Evolutionary conservation across 2,797 vertebrate genomes (phyloP), one percentile per base, ranked within the genome.

Genomic region (Morelia viridis): DNA sequence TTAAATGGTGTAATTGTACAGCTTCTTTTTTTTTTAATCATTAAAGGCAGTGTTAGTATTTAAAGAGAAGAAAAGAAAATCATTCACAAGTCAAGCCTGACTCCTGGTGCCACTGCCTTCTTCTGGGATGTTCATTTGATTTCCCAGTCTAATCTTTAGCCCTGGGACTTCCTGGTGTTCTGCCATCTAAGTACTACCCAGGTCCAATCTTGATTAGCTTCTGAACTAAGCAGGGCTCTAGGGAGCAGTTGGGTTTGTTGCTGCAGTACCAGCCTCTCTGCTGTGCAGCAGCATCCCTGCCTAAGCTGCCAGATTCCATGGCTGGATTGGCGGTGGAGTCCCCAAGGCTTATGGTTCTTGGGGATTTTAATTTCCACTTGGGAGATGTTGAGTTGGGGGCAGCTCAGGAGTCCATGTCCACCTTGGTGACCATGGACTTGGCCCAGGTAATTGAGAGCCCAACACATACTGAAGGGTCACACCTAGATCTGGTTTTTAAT

Each of bases 1-100:
- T 94, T 94, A 90, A 89, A 93, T 87, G 22, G 65, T 89, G 57
- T 7, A 58, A 26, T 5, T 80, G 71, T 80, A 80, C 41, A 46
- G 71, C 71, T 80, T 80, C 0, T 50, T 50, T 53, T 53, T 24
- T 80, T 76, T 80, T 80, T 80, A 80, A 80, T 80, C 71, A 80
- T 80, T 80, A 80, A 80, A 80, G 41, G 19, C 41, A 80, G 19
- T 46, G 71, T 80, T 80, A 80, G 35, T 80, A 46, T 80, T 46
- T 80, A 80, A 41, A 80, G 71, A 80, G 41, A 46, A 80, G 71
- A 80, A 46, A 80, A 80, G 35, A 80, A 80, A 80, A 80, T 11
- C 9, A 1, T 80, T 80, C 35, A 11, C 71, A 80, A 80, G 71
- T 80, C 71, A 24, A 80, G 71, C 41, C 3, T 80, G 71, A 80